phyloP scores from a whole-genome alignment of 2,113 vertebrate genomes.

The Dicentrarchus labrax region DNA sequence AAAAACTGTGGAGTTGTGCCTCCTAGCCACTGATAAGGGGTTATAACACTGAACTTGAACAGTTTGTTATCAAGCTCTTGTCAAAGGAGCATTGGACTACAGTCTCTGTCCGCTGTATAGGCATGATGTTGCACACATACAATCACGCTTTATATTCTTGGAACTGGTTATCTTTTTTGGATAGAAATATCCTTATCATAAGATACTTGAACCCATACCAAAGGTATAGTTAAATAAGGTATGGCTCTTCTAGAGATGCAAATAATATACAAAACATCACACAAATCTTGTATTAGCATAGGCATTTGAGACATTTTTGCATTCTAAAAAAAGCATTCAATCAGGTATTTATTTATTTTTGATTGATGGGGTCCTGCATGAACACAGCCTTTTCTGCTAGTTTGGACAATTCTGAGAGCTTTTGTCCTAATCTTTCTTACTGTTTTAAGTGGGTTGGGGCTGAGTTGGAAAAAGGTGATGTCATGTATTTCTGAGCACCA shows the following conservation, averaged over 20 bases:
- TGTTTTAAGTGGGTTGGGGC: too few relatives aligned
- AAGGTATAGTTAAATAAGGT: background rate
- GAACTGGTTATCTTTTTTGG: background rate
- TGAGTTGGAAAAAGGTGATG: background rate
- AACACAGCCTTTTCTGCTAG: too few relatives aligned
- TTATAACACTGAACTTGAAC: slow-evolving; percentile 16
- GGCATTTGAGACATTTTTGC: background rate
- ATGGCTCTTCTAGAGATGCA: background rate
- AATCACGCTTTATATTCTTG: background rate
- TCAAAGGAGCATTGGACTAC: slow-evolving; percentile 36
- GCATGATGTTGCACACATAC: background rate
- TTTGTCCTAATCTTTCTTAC: too few relatives aligned
- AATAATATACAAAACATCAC: background rate
- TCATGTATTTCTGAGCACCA: background rate
- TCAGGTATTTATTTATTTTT: too few relatives aligned
- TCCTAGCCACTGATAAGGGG: slow-evolving; percentile 21
- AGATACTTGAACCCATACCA: background rate
- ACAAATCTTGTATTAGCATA: background rate
- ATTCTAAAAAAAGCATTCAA: background rate
- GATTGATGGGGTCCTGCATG: too few relatives aligned
- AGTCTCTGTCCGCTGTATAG: slow-evolving; percentile 12
- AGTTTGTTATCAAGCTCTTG: slow-evolving; percentile 36
- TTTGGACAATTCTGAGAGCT: too few relatives aligned
- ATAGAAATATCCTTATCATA: background rate
- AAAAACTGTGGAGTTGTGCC: slow-evolving; percentile 11